A percentile compares a stretch with the other conserved stretches of the same genome.
Conservation (phyloP, 2,113 vertebrate species). For the Lycaon pictus region DNA sequence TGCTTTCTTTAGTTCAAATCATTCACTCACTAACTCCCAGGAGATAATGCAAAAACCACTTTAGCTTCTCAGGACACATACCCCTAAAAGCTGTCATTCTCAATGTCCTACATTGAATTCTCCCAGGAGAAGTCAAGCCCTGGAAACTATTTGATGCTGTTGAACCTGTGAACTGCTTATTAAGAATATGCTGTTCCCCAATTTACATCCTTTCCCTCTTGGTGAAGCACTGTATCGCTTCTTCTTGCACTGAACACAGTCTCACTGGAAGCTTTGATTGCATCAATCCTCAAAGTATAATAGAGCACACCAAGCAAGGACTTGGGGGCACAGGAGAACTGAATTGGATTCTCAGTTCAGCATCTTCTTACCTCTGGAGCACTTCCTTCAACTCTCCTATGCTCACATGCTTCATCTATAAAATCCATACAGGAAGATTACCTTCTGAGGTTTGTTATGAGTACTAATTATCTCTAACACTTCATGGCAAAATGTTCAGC, state of each 20-base stretch:
- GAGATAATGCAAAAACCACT: neutral
- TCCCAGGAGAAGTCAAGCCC: slow-evolving; percentile 23
- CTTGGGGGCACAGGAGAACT: neutral
- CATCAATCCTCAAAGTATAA: neutral
- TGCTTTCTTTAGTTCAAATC: slow-evolving; percentile 32
- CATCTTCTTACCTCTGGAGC: neutral
- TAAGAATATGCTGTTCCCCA: neutral
- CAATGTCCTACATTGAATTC: neutral
- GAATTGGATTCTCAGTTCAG: neutral
- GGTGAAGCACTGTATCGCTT: neutral
- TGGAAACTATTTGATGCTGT: neutral
- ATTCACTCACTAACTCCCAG: slow-evolving; percentile 10
- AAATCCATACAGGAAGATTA: neutral
- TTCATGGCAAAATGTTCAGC: neutral
- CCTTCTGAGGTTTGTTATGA: neutral
- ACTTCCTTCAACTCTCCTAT: neutral
- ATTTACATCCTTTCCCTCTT: neutral
- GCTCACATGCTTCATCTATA: neutral
- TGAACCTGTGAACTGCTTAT: neutral
- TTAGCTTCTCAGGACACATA: slow-evolving; percentile 43
- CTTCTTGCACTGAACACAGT: neutral
- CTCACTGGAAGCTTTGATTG: neutral
- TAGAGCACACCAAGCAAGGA: too few relatives aligned
- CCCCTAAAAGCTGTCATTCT: neutral
- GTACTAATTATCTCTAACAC: neutral